Conservation (phyloP, 2,888 invertebrate genomes). For the Oxyteleia sp. region DNA sequence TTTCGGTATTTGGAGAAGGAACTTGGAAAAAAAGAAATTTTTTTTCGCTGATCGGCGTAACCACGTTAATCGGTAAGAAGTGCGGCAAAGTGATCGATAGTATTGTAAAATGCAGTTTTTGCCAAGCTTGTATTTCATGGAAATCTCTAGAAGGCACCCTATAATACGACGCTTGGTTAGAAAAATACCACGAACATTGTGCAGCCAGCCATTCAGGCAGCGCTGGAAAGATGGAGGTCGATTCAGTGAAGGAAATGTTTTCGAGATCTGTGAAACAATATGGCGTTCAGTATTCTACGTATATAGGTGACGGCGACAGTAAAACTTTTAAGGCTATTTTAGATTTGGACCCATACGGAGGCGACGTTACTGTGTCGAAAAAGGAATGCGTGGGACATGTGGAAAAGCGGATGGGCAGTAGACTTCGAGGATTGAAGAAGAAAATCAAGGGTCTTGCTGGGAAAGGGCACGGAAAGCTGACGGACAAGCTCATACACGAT, state of each 20-base stretch:
- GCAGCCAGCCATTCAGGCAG: conserved; percentile 36
- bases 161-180: conserved; percentile 8
- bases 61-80: conserved; percentile 24
- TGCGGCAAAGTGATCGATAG: conserved; percentile 26
- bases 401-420: conserved; percentile 32
- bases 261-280: conserved; percentile 59
- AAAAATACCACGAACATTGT: neutral
- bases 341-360: conserved; percentile 46
- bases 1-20: conserved; percentile 20
- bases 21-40: conserved; percentile 28
- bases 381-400: conserved; percentile 33
- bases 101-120: conserved; percentile 33
- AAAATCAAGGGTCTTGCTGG: too few species aligned
- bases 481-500: too few species aligned
- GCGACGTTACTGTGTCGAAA: conserved; percentile 31
- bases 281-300: conserved; percentile 67
- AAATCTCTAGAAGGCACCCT: conserved; percentile 12
- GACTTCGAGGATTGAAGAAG: conserved; percentile 36
- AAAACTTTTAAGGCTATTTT: too few species aligned
- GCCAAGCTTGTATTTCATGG: conserved; percentile 1
- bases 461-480: too few species aligned
- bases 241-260: conserved; percentile 71
- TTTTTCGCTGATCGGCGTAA: conserved; percentile 20
- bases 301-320: conserved; percentile 72
- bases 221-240: conserved; percentile 74